phyloP scores from a whole-genome alignment of 2,797 vertebrate species.

The Columba guinea region DNA sequence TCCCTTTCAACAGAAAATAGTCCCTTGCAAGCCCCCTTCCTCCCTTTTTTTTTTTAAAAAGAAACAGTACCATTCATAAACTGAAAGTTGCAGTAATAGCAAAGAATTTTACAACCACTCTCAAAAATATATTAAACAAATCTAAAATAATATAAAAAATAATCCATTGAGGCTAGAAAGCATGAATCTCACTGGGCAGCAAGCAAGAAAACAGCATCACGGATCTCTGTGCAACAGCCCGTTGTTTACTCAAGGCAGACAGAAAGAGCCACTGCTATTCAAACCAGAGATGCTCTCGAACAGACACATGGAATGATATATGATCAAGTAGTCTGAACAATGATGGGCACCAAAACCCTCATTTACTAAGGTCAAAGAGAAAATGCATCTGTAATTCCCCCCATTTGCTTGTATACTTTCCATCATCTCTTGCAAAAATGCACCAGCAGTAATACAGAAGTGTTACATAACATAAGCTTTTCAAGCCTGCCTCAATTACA shows the following conservation, averaged over 20 bases:
- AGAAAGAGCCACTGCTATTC: constrained; percentile 51
- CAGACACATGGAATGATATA: neutral
- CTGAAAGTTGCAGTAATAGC: neutral
- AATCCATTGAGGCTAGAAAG: neutral
- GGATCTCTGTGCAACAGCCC: neutral
- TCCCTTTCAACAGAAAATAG: constrained; percentile 12
- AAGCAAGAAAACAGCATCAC: neutral
- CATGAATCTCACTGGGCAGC: neutral
- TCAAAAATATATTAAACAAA: neutral
- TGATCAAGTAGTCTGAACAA: constrained; percentile 25
- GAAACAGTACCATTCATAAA: neutral
- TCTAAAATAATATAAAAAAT: neutral
- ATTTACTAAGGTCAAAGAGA: constrained; percentile 44
- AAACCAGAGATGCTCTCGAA: neutral
- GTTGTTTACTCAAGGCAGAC: neutral
- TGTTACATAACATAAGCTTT: neutral
- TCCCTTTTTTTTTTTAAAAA: neutral
- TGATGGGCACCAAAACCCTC: neutral
- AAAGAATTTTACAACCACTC: neutral
- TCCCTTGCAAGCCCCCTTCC: neutral
- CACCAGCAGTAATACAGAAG: neutral
- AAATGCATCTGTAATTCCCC: constrained; percentile 9
- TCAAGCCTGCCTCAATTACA: neutral
- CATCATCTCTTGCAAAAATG: neutral
- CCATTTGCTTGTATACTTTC: neutral